Evolutionary conservation across 2,888 invertebrate species (phyloP).

Genomic region (Zootermopsis nevadensis): DNA sequence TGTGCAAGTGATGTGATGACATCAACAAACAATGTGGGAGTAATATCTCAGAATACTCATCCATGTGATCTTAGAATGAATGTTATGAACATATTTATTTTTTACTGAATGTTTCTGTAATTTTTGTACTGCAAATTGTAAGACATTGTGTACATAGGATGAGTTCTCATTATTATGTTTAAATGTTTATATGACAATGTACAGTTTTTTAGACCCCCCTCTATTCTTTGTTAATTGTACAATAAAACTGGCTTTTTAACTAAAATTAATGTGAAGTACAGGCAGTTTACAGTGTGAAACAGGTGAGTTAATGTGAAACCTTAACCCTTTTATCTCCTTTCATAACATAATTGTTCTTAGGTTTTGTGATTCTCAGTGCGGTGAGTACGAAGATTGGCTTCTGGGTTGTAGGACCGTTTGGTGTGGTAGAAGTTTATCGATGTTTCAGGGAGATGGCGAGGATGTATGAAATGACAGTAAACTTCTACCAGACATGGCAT

Average conservation of each 20-base stretch:
- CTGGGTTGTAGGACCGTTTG: too few relatives aligned
- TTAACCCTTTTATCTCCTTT: too few relatives aligned
- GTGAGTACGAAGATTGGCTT: too few relatives aligned
- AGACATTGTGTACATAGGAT: slow-evolving; percentile 5
- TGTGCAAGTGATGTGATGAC: too few relatives aligned
- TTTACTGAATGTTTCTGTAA: slow-evolving; percentile 16
- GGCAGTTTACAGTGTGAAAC: too few relatives aligned
- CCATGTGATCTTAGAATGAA: slow-evolving; percentile 26
- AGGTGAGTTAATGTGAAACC: background rate
- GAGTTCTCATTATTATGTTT: background rate
- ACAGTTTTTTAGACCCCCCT: background rate
- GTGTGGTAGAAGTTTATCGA: too few relatives aligned
- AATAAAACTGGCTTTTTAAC: slow-evolving; percentile 26
- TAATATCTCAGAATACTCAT: background rate
- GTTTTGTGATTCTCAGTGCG: too few relatives aligned
- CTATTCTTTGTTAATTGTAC: slow-evolving; percentile 24
- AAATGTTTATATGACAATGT: background rate
- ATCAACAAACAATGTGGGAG: background rate
- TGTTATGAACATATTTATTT: slow-evolving; percentile 37
- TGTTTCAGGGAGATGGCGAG: too few relatives aligned
- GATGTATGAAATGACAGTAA: too few relatives aligned
- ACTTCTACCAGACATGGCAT: too few relatives aligned
- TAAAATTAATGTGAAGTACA: background rate
- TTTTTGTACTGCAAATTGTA: slow-evolving; percentile 9
- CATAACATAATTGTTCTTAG: too few relatives aligned